These are phyloP conservation scores for Rhynchonycteris naso DNA, from an alignment of 2,797 vertebrate genomes.

Conservation along the genomic window DNA sequence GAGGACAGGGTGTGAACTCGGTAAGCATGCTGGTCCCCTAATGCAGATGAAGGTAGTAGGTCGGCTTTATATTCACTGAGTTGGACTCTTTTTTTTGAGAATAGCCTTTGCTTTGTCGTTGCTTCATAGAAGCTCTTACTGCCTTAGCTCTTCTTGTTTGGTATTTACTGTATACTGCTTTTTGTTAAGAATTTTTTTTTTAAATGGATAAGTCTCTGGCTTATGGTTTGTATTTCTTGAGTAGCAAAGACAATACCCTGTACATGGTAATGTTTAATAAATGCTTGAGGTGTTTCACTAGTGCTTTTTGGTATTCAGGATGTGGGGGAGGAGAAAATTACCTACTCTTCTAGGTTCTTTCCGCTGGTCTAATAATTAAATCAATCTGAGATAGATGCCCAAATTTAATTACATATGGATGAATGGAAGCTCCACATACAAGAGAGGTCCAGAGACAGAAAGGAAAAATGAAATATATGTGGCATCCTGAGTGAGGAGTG, in stretches of 20 bases:
- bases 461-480: background rate
- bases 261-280: background rate
- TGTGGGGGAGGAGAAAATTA: background rate
- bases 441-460: background rate
- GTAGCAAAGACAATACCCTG: background rate
- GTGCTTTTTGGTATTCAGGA: slow-evolving; percentile 27
- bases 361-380: background rate
- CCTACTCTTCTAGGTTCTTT: background rate
- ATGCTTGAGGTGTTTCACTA: background rate
- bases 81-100: too few species aligned
- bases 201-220: background rate
- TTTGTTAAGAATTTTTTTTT: slow-evolving; percentile 35
- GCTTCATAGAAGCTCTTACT: background rate
- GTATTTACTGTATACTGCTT: background rate
- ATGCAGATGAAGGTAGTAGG: background rate
- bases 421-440: background rate
- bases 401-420: background rate
- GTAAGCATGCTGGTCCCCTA: rapidly evolving
- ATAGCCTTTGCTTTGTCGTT: too few species aligned
- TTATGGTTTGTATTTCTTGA: slow-evolving; percentile 16
- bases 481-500: background rate
- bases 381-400: background rate
- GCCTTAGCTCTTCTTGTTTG: background rate
- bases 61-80: background rate
- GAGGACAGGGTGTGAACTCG: background rate